phyloP scores from a whole-genome alignment of 2,888 invertebrate genomes.

The Marronus borbonicus region DNA sequence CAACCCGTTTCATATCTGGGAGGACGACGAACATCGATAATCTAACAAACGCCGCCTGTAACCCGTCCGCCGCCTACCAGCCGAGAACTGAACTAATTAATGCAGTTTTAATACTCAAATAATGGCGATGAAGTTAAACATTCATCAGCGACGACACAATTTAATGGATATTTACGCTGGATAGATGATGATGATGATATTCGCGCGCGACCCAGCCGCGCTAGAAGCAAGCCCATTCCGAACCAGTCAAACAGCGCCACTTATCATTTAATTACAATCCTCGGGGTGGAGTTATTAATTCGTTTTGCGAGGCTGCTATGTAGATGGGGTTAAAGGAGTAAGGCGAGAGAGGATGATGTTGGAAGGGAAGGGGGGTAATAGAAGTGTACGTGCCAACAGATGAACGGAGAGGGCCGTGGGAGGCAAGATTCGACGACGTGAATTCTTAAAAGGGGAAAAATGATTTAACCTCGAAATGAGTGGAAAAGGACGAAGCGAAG shows the following conservation, averaged over 20 bases:
- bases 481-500: not conserved
- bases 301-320: slow-evolving; percentile 55
- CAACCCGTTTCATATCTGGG: no score
- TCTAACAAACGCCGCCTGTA: no score
- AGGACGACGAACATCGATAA: no score
- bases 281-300: slow-evolving; percentile 65
- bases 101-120: slow-evolving; percentile 67
- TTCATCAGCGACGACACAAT: slow-evolving; percentile 61
- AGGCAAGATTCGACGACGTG: slow-evolving; percentile 65
- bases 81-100: slow-evolving; percentile 63
- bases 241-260: slow-evolving; percentile 54
- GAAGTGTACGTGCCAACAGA: slow-evolving; percentile 1
- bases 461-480: not conserved
- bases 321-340: not conserved
- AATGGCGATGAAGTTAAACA: slow-evolving; percentile 67
- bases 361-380: slow-evolving; percentile 53
- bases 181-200: slow-evolving; percentile 21
- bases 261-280: slow-evolving; percentile 65
- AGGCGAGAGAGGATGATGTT: not conserved
- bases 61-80: not conserved
- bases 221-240: not conserved
- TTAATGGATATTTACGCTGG: slow-evolving; percentile 64
- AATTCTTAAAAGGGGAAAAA: slow-evolving; percentile 36
- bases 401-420: slow-evolving; percentile 58
- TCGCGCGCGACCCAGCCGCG: no score